Base-by-base conservation (phyloP, 2,797 vertebrate genomes). In the Adrianichthys oophorus region DNA sequence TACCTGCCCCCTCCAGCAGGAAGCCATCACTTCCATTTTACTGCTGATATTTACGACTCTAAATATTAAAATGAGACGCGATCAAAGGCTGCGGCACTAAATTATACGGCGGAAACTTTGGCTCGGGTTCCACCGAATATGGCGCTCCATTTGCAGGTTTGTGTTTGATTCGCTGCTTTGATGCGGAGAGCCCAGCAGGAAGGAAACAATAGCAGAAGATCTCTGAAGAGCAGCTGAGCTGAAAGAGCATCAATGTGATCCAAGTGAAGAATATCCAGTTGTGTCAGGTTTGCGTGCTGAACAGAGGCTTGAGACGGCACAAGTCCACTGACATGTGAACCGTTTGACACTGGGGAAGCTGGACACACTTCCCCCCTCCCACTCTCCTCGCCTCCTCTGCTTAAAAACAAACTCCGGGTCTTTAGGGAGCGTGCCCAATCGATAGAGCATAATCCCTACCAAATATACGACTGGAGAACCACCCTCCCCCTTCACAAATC, bases 1-100 rank as follows among this genome's bases (percentile, higher is more conserved):
- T 85, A 92, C 92, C 91, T 91, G 91, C 55, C 89, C 84, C 64
- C 86, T 88, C 91, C 92, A 93, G 64, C 91, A 93, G n/a, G 90
- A 88, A 1, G 91, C 89, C 92, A 93, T 92, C 81, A 91, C 79
- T 56, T 90, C 89, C 86, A 88, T 91, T 51, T 68, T 65, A 62
- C 72, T 63, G 65, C 69, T 70, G 49, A 48, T 32, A 54, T 48
- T 5, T 17, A 19, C 6, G 65, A 52, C 14, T 57, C 32, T 50
- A 54, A 54, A 69, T 19, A 62, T 32, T 56, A 48, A 4, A 21
- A 59, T 45, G 12, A 24, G 37, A 67, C 18, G 1, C 17, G 46
- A 59, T 59, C 6, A 29, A 48, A 24, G 3, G 5, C 12, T 0
- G 19, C 5, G n/a, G 46, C 4, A 61, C 45, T 15, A 53, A 73